Evolutionary conservation across 2,113 vertebrate species (phyloP), one percentile per base, ranked within the genome.

Genomic region (Oophaga pumilio): DNA sequence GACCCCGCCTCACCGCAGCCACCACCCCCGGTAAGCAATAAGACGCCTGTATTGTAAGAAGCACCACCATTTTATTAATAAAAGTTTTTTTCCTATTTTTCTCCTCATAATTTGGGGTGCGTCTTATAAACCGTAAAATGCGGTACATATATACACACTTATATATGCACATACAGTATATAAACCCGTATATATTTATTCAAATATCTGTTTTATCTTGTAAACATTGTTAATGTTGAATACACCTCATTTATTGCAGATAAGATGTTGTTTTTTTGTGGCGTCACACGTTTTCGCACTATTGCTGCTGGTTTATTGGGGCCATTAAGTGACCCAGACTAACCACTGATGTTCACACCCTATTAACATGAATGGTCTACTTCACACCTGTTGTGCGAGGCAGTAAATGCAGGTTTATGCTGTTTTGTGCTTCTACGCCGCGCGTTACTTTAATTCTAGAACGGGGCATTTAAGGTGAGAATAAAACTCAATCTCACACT

Each of bases 291-390:
- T 86, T 76, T 86, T 68, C 57, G 56, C 8, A 24, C 64, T 86
- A 20, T 13, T 49, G 74, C 62, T 85, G 71, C 84, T 50, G 43
- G 20, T 78, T 86, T 86, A 86, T 71, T 86, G 52, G 76, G 20
- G 9, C 85, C 52, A 33, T 69, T 68, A 86, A 80, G 76, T 80
- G 85, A 80, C 85, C 85, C 64, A 80, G 76, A 78, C 76, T 86
- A 28, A 86, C 52, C 85, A 43, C 49, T 56, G 76, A 86, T 86
- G 76, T 86, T 80, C 69, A 20, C 64, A 80, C 85, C 85, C 64
- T 80, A 80, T 86, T 86, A 86, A 86, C 50, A 80, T 68, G 76
- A 86, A 86, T 80, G 64, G 85, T 15, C 76, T n/a, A 52, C 76
- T 80, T 80, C 85, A 80, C 76, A 78, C 85, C 85, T 80, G 85